These are phyloP conservation scores for Biston betularia DNA, from an alignment of 2,888 invertebrate species.

Conservation along the genomic window DNA sequence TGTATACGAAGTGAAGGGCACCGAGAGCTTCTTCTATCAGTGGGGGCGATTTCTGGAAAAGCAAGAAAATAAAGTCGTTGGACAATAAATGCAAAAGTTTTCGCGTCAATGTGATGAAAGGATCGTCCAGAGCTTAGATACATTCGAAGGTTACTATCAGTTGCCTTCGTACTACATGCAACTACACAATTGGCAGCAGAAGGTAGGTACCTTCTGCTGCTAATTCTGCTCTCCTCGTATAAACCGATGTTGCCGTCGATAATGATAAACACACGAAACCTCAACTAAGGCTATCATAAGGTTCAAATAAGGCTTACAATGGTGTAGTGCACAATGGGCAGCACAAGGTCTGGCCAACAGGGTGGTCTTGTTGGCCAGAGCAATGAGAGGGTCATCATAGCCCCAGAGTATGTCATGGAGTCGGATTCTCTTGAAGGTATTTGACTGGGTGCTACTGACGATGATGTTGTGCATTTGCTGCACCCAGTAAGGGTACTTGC, in stretches of 20 bases:
- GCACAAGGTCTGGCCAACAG: constrained; percentile 35
- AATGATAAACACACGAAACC: no score
- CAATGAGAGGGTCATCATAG: background rate
- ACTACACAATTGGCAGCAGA: no score
- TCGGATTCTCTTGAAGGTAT: background rate
- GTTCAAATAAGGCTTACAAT: background rate
- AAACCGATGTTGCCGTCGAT: no score
- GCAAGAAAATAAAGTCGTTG: background rate
- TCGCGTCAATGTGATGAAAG: no score
- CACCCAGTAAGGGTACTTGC: constrained; percentile 6
- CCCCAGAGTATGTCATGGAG: constrained; percentile 1
- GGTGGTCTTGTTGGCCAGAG: constrained; percentile 5
- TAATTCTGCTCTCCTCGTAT: no score
- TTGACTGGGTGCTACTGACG: background rate
- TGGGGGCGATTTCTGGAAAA: constrained; percentile 32
- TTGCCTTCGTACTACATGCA: no score
- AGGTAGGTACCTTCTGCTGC: no score
- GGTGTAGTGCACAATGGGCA: constrained; percentile 27
- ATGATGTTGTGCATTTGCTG: background rate
- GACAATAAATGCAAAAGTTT: no score
- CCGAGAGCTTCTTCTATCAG: constrained; percentile 25
- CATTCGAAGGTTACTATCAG: no score
- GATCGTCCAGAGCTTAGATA: no score
- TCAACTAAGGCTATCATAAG: no score
- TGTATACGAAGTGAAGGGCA: constrained; percentile 28